Evolutionary conservation across 2,888 invertebrate genomes (phyloP).

Genomic region (Himalopsyche anomala): DNA sequence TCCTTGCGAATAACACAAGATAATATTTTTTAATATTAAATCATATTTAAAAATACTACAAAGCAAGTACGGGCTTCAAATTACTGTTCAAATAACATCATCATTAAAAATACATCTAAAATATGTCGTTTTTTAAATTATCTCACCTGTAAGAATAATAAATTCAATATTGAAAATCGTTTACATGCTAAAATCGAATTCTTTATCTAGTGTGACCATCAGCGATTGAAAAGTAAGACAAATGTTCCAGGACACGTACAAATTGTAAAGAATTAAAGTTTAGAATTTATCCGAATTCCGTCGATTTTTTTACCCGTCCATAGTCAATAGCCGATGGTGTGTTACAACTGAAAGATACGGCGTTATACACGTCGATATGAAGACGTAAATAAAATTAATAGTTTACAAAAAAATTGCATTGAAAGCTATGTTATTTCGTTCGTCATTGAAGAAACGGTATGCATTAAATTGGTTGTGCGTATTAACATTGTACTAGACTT

Average conservation of each 20-base stretch:
- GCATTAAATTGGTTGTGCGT: too few species aligned
- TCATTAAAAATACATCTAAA: background rate
- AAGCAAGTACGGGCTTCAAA: background rate
- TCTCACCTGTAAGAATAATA: background rate
- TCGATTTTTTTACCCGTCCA: slow-evolving; percentile 18
- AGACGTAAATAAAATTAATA: too few species aligned
- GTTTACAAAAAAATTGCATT: too few species aligned
- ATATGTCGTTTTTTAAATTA: background rate
- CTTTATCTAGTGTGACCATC: slow-evolving; percentile 26
- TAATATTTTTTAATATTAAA: too few species aligned
- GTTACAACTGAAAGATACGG: too few species aligned
- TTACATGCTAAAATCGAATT: slow-evolving; percentile 36
- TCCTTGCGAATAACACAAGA: too few species aligned
- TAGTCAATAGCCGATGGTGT: background rate
- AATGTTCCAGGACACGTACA: slow-evolving; percentile 38
- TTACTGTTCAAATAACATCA: slow-evolving; percentile 1
- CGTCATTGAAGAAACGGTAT: too few species aligned
- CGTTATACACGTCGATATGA: too few species aligned
- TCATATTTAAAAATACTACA: too few species aligned
- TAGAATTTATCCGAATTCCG: slow-evolving; percentile 35
- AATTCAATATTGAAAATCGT: slow-evolving; percentile 36
- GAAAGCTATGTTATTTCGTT: too few species aligned
- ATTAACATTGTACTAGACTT: too few species aligned
- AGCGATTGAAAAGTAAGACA: slow-evolving; percentile 20
- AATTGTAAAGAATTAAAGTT: slow-evolving; percentile 18